Base-by-base conservation (phyloP, 2,797 vertebrate species). In the Pempheris klunzingeri region DNA sequence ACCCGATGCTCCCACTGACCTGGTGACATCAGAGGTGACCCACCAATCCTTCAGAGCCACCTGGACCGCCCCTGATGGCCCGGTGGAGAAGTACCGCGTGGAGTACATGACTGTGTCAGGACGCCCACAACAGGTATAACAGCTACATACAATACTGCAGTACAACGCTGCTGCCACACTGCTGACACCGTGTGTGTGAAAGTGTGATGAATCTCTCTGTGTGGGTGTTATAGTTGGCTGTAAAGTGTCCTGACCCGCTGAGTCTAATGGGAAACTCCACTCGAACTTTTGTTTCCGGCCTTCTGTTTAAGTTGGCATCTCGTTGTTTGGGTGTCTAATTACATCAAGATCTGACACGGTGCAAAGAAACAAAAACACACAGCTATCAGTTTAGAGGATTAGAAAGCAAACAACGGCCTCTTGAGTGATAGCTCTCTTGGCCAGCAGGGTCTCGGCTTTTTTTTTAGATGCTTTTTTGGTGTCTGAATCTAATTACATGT, bases 11-110 rank as follows among this genome's bases (percentile, higher is more conserved):
- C 97, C 98, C 28, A 96, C 97, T 74, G 90, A 97, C 90, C 92
- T 99, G 81, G 92, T 96, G 75, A 98, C 97, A 82, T 99, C 98
- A 2, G 98, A 99, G 71, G 95, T 95, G 69, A 99, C 97, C 52
- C 94, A 97, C 80, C 90, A 94, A 60, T 97, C 97, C 57, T 98
- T 99, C 92, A 94, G 97, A 82, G 96, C 95, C 75, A 96, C 95
- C 62, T 99, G 98, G 98, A 96, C 68, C 0, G 95, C 91, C 43
- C 97, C 98, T 13, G 93, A 97, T 8, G 96, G 93, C 38, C 96
- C 96, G 0, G 96, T 98, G 88, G 98, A 99, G 53, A 95, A 94
- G 87, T 99, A 96, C 75, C 96, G 96, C 5, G 94, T 99, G 80
- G 97, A 98, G 93, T 99, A 99, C 89, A 94, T 94, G 84, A 96